Evolutionary conservation across 2,797 vertebrate genomes (phyloP).

Genomic region (Bradypodion ventrale): DNA sequence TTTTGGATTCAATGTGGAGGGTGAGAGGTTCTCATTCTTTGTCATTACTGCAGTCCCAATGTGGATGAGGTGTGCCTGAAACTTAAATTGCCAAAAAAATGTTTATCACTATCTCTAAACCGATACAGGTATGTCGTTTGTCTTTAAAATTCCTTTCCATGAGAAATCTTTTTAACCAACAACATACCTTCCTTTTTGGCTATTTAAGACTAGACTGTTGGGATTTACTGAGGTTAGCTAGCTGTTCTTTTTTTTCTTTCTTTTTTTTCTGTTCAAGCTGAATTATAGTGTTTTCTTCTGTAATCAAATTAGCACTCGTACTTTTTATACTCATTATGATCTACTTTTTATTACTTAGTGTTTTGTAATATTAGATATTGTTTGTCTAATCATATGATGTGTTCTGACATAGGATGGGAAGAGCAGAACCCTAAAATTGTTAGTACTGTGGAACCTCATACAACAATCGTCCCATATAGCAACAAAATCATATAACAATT

Average conservation of each 20-base stretch:
- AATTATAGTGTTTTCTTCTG: neutral
- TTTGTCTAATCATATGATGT: neutral
- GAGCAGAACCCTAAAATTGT: neutral
- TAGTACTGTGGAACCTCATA: no score
- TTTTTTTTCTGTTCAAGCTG: no score
- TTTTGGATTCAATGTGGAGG: neutral
- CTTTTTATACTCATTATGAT: neutral
- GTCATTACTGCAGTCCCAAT: neutral
- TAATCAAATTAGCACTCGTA: neutral
- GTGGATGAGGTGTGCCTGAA: neutral
- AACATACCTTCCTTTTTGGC: neutral
- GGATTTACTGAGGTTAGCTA: neutral
- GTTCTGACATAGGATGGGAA: neutral
- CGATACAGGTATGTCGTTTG: neutral
- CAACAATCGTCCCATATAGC: no score
- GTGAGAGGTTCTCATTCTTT: neutral
- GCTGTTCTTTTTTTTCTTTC: neutral
- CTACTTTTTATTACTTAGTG: neutral
- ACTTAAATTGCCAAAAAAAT: neutral
- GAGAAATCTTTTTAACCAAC: no score
- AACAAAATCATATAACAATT: no score
- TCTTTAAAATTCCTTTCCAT: no score
- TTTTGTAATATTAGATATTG: neutral
- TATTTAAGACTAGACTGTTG: neutral
- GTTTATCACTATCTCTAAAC: neutral